These are phyloP conservation scores for Dicycla oo DNA, from an alignment of 2,888 invertebrate species.

Conservation along the genomic window DNA sequence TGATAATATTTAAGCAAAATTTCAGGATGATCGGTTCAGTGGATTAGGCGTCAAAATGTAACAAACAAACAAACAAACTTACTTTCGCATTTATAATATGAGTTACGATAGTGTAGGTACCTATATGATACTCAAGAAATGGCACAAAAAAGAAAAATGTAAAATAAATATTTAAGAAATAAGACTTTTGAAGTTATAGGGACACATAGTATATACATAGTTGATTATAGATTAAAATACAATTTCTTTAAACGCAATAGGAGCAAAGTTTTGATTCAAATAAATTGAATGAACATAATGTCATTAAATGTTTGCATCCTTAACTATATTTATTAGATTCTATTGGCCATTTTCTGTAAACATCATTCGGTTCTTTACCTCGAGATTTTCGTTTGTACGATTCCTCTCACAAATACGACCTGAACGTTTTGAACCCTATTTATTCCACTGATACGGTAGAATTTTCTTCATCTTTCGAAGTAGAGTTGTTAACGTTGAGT, in stretches of 20 bases:
- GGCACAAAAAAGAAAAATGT: no score
- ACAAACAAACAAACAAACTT: no score
- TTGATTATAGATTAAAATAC: neutral
- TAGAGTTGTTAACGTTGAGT: constrained; percentile 56
- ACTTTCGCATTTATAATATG: no score
- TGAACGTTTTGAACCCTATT: constrained; percentile 24
- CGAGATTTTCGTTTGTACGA: constrained; percentile 51
- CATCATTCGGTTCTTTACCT: constrained; percentile 24
- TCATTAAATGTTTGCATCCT: neutral
- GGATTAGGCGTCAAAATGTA: no score
- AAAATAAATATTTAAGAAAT: no score
- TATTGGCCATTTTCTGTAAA: constrained; percentile 23
- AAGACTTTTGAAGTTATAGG: no score
- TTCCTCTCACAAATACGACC: constrained; percentile 2
- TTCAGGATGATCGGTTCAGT: no score
- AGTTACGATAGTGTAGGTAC: no score
- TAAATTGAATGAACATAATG: neutral
- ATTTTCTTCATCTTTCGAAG: constrained; percentile 16
- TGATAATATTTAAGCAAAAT: no score
- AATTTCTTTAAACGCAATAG: neutral
- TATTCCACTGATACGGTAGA: neutral
- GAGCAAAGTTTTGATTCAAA: neutral
- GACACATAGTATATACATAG: no score
- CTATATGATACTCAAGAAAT: no score
- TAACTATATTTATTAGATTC: constrained; percentile 3